Evolutionary conservation across 2,888 invertebrate genomes (phyloP).

Genomic region (Xiphydria camelus): DNA sequence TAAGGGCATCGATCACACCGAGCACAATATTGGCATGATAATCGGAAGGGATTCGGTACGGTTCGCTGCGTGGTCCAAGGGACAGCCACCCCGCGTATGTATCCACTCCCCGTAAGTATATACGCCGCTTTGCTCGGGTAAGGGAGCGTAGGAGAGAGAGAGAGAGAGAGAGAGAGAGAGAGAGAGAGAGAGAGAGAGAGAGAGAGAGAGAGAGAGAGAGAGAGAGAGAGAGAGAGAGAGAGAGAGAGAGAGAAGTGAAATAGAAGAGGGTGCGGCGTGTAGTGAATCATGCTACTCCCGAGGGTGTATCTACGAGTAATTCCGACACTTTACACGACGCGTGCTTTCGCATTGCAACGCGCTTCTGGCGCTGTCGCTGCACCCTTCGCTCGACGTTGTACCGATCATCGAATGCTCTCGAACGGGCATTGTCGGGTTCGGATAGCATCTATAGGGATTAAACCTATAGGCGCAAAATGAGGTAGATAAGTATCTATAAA

Average conservation of each 20-base stretch:
- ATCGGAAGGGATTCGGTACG: conserved; percentile 42
- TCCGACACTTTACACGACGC: conserved; percentile 29
- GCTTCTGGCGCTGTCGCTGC: neutral
- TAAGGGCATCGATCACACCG: conserved; percentile 45
- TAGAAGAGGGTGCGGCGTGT: conserved; percentile 13
- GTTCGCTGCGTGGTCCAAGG: conserved; percentile 11
- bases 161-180: too few species aligned
- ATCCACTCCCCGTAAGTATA: neutral
- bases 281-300: conserved; percentile 40
- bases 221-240: conserved; percentile 8
- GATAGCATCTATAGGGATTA: too few species aligned
- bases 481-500: too few species aligned
- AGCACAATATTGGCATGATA: conserved; percentile 50
- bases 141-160: too few species aligned
- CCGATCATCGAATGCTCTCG: neutral
- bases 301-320: conserved; percentile 41
- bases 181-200: too few species aligned
- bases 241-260: too few species aligned
- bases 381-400: neutral
- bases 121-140: neutral
- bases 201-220: neutral
- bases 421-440: too few species aligned
- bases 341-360: neutral
- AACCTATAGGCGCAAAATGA: too few species aligned
- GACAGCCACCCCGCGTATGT: conserved; percentile 2